Base-by-base conservation (phyloP, 92 coral and sea anemone species). In the Micromussa lordhowensis region DNA sequence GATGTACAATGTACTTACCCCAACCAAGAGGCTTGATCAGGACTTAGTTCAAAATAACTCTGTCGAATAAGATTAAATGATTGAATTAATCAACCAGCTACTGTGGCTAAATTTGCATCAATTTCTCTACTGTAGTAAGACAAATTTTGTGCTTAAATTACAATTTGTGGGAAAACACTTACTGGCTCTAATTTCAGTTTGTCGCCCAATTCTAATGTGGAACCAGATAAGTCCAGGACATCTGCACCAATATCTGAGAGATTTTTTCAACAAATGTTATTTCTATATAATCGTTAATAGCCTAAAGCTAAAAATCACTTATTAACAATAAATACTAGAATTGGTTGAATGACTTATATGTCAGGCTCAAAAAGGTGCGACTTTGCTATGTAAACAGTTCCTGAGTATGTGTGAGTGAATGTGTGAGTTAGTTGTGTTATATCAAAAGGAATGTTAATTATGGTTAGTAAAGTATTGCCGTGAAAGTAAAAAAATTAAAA, bases 161-260 rank as follows among this genome's bases (percentile, higher is more conserved):
- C 4, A 40, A 1, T 54, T 19, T 55, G 0, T 55, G 18, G 3
- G 1, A 15, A 44, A 19, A 13, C 35, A 89, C 98, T 90, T 92
- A 97, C 99, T 38, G 97, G 96, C 53, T 97, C 96, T 72, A 96
- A 92, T 81, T 93, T 90, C 7, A 97, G 80, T 55, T 92, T 92
- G 54, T 97, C 98, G 38, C 96, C 96, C 15, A 94, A 87, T 32
- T 97, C 92, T 68, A 97, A 31, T 30, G 98, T 94, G 82, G 96
- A 69, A 19, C 99, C 99, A 75, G 99, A 92, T 78, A 97, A 90
- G 82, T 97, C 99, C 40, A 97, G 75, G 17, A 97, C 97, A 93
- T 97, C 99, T 48, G 98, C 99, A 75, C 98, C 99, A 79, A 97
- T 91, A 86, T 97, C 99, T 97, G 84, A 68, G 79, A 81, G 36